phyloP scores from a whole-genome alignment of 2,888 invertebrate genomes.

The Bedellia somnulentella region DNA sequence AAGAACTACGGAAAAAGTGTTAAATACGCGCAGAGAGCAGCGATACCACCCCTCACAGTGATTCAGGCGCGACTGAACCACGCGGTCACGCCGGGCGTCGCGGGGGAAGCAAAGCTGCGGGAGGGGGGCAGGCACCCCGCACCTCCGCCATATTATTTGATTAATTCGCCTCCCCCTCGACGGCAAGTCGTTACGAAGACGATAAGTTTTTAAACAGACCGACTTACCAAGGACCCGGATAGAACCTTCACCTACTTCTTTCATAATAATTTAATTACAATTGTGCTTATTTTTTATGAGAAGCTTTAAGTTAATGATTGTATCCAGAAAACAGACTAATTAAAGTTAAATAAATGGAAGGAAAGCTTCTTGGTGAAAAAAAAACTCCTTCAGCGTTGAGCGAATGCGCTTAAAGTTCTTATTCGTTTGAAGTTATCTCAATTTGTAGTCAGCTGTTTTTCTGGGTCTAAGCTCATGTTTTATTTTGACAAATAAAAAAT shows the following conservation, averaged over 20 bases:
- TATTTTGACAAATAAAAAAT: no score
- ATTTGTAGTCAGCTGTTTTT: no score
- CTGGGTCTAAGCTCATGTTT: no score
- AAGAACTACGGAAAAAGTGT: conserved; percentile 60
- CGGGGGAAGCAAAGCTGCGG: conserved; percentile 18
- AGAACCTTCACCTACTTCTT: conserved; percentile 52
- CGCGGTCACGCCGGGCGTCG: conserved; percentile 38
- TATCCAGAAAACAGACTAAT: no score
- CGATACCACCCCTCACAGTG: conserved; percentile 51
- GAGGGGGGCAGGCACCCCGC: conserved; percentile 24
- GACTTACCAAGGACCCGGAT: conserved; percentile 43
- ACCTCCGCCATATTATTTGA: conserved; percentile 58
- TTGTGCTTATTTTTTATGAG: no score
- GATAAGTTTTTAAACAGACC: conserved; percentile 56
- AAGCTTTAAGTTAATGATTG: no score
- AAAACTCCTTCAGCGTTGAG: conserved; percentile 21
- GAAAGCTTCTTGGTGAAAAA: conserved; percentile 51
- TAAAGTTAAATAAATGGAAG: no score
- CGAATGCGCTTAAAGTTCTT: conserved; percentile 18
- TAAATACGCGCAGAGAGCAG: conserved; percentile 33
- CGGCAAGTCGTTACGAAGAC: conserved; percentile 54
- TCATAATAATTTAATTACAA: conserved; percentile 51
- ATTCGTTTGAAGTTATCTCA: no score
- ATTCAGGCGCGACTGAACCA: conserved; percentile 54
- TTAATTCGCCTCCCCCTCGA: conserved; percentile 61